Percentiles rank a stretch among this genome's conserved stretches.
Conservation (phyloP, 2,797 vertebrate genomes). For the Takifugu rubripes region DNA sequence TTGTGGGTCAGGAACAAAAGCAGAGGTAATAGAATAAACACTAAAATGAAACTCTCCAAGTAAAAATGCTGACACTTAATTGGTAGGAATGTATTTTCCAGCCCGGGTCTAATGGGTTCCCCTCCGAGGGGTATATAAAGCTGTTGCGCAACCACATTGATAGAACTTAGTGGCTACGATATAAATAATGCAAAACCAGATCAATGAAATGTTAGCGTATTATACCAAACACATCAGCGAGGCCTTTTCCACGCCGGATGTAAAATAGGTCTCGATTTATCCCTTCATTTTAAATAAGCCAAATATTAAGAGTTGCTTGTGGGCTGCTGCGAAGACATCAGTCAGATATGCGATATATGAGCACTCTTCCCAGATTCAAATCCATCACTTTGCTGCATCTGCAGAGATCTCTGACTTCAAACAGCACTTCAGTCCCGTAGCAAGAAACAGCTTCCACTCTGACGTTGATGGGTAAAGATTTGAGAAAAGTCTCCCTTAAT, state of each 20-base stretch:
- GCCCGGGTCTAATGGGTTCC: slow-evolving; percentile 8
- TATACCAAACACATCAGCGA: background rate
- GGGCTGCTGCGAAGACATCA: slow-evolving; percentile 16
- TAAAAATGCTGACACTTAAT: slow-evolving; percentile 18
- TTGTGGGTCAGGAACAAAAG: slow-evolving; percentile 7
- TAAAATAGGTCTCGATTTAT: background rate
- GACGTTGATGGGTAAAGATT: background rate
- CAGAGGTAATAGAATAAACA: slow-evolving; percentile 8
- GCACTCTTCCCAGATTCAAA: slow-evolving; percentile 18
- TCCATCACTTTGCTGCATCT: slow-evolving; percentile 15
- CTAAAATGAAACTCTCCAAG: slow-evolving; percentile 17
- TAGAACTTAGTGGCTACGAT: background rate
- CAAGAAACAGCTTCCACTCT: slow-evolving; percentile 5
- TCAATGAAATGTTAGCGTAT: slow-evolving; percentile 26
- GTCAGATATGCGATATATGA: slow-evolving; percentile 15
- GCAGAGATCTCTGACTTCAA: slow-evolving; percentile 23
- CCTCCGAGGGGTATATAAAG: slow-evolving; percentile 19
- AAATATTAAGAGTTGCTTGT: slow-evolving; percentile 12
- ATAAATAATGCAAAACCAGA: slow-evolving; percentile 26
- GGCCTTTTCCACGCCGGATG: background rate
- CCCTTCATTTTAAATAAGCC: slow-evolving; percentile 9
- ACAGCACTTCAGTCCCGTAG: background rate
- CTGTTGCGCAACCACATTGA: slow-evolving; percentile 22
- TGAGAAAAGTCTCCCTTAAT: background rate
- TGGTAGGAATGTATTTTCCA: slow-evolving; percentile 6